Evolutionary conservation across 2,888 invertebrate species (phyloP), one percentile per base, ranked within the genome.

Genomic region (Actias luna): DNA sequence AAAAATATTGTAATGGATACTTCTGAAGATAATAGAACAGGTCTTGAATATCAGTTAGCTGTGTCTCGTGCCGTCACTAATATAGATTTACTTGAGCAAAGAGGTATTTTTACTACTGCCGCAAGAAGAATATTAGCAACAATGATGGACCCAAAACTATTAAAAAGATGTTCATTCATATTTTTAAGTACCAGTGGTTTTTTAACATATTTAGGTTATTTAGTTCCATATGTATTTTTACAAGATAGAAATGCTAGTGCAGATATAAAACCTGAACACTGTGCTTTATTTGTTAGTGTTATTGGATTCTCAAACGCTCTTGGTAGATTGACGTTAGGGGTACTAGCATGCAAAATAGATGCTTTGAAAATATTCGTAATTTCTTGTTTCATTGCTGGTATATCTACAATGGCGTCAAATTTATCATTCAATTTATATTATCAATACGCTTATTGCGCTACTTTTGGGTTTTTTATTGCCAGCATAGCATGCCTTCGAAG

Each of bases 1-100:
- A 83, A 88, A 73, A 92, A 90, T 80, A 91, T 88, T 77, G 74
- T 77, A 67, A 70, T 84, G 65, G 82, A 82, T 50, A 75, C 80
- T 5, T 55, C 73, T 16, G 69, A 69, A 7, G 82, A 82, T 63
- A 67, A 68, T 1, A 85, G 80, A 77, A 89, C 89, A 7, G 92
- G 91, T 18, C 76, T 92, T 18, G 91, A 92, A 74, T 92, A 92
- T 76, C 90, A 89, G 67, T 70, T 92, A 71, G 90, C 91, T 29
- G 91, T 92, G 46, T 86, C 92, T 29, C 82, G 92, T 64, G 88
- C 90, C 16, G 87, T 85, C n/a, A 84, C 89, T 16, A 73, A 84
- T 22, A 77, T 72, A 3, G 92, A 92, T 73, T 78, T 92, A 65
- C 68, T 71, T 52, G 92, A 92, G 73, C 77, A 67, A 46, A 77